A percentile compares a stretch with the other conserved stretches of the same genome.
Evolutionary conservation across 2,113 vertebrate species (phyloP).

Genomic region (Cavia porcellus): DNA sequence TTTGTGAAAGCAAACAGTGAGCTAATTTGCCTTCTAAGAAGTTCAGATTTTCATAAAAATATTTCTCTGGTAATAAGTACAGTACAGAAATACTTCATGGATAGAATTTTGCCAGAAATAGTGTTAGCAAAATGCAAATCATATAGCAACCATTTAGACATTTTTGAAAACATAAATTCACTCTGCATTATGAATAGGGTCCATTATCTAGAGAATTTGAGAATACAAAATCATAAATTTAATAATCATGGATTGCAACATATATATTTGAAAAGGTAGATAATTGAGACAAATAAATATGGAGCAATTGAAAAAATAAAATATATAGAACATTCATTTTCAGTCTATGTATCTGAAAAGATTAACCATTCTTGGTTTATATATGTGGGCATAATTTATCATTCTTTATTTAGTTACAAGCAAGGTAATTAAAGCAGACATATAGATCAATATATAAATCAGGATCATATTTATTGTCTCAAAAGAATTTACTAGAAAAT

Average conservation of each 20-base stretch:
- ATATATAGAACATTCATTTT: constrained; percentile 11
- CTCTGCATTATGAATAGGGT: constrained; percentile 2
- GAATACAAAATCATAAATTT: background rate
- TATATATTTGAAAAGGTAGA: background rate
- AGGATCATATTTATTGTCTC: background rate
- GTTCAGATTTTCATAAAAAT: constrained; percentile 37
- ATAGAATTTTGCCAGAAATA: constrained; percentile 16
- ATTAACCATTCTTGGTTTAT: background rate
- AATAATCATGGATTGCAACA: background rate
- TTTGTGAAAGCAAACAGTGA: constrained; percentile 6
- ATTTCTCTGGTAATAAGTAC: background rate
- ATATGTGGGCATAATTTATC: background rate
- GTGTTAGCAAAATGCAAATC: constrained; percentile 15
- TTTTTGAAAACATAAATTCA: constrained; percentile 46
- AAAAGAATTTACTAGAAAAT: constrained; percentile 32
- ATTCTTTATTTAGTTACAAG: constrained; percentile 30
- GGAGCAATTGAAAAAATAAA: background rate
- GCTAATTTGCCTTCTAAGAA: background rate
- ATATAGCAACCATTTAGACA: constrained; percentile 9
- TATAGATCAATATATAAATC: constrained; percentile 26
- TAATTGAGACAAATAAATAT: background rate
- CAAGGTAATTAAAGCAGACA: background rate
- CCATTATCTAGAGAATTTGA: constrained; percentile 33
- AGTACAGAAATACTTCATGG: background rate
- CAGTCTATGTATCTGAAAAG: background rate